Percentiles rank a stretch among this genome's conserved stretches.
Conservation (phyloP, 2,113 vertebrate species). For the Opisthocomus hoazin region DNA sequence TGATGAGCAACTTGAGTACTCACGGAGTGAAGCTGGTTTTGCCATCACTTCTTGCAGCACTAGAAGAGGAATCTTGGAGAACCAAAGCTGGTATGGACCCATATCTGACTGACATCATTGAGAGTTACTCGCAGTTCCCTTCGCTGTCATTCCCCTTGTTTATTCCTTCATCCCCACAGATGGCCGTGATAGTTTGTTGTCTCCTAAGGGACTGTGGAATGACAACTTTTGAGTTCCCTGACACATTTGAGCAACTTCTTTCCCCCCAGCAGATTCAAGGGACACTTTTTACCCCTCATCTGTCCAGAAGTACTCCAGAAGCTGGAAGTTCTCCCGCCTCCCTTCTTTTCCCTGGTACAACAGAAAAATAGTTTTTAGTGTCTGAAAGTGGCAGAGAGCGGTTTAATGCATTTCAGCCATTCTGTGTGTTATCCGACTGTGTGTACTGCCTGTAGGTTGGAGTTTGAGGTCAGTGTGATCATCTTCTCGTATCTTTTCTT, state of each 20-base stretch:
- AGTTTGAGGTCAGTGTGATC: not conserved
- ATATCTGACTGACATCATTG: not conserved
- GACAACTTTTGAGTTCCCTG: not conserved
- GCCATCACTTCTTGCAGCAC: slow-evolving; percentile 90
- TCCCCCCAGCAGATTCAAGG: not conserved
- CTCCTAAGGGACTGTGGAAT: not conserved
- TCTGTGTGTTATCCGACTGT: not conserved
- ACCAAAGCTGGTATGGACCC: slow-evolving; percentile 89
- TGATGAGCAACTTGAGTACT: slow-evolving; percentile 98
- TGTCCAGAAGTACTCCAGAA: not conserved
- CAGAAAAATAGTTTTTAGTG: not conserved
- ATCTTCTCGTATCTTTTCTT: not conserved
- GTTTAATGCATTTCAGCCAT: not conserved
- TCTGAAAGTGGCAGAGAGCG: not conserved
- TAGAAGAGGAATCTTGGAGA: slow-evolving; percentile 98
- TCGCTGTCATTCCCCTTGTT: not conserved
- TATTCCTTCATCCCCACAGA: not conserved
- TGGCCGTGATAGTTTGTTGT: not conserved
- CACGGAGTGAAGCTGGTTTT: slow-evolving; percentile 97
- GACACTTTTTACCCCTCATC: not conserved
- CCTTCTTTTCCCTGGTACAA: not conserved
- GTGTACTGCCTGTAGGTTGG: not conserved
- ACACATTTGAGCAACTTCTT: not conserved
- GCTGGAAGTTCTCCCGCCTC: not conserved
- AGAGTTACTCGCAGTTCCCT: not conserved